Conservation (phyloP, 2,888 invertebrate species). For the Nephrotoma flavescens region DNA sequence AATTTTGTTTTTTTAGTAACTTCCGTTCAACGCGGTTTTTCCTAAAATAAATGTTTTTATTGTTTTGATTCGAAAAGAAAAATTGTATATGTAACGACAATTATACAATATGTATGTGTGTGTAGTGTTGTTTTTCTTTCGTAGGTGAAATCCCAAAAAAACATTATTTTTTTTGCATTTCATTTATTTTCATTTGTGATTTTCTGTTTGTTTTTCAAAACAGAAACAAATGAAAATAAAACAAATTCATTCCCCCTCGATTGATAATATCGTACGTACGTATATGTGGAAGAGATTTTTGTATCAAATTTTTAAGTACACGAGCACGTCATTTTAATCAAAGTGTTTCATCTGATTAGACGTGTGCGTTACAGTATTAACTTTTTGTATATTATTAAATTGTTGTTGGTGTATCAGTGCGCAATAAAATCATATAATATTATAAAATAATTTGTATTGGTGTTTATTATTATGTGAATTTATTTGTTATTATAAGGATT, state of each 20-base stretch:
- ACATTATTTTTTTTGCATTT: not conserved
- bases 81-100: not conserved
- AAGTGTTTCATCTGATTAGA: constrained; percentile 2
- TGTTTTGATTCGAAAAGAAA: not conserved
- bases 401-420: not conserved
- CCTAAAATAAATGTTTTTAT: constrained; percentile 2
- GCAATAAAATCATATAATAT: not conserved
- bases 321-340: not conserved
- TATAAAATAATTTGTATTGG: not conserved
- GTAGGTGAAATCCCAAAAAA: constrained; percentile 21
- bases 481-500: not conserved
- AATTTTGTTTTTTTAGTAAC: not conserved
- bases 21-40: constrained; percentile 2
- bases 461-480: not conserved
- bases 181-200: not conserved
- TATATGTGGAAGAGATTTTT: not conserved
- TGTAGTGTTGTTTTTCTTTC: constrained; percentile 30
- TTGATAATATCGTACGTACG: not conserved
- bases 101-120: constrained; percentile 14
- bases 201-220: not conserved
- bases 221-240: not conserved
- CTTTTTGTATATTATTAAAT: not conserved
- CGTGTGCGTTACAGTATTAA: not conserved
- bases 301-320: not conserved
- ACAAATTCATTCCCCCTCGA: not conserved